phyloP scores from a whole-genome alignment of 2,888 invertebrate genomes.

The Mythimna vitellina region DNA sequence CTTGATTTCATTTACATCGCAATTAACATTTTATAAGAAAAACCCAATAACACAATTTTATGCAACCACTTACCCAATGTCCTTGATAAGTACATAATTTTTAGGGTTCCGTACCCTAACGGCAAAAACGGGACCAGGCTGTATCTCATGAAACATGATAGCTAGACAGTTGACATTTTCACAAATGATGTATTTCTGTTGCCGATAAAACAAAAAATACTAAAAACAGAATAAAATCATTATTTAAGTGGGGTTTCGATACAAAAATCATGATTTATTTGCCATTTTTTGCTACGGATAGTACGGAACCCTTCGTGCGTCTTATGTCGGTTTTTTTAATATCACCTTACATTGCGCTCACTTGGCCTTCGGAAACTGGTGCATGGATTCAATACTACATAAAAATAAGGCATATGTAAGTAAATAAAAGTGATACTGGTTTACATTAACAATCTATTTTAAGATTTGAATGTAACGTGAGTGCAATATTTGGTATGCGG shows the following conservation, averaged over 20 bases:
- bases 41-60: background rate
- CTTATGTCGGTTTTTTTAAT: too few relatives aligned
- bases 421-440: conserved; percentile 24
- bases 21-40: conserved; percentile 1
- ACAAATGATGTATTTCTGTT: too few relatives aligned
- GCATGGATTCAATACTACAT: conserved; percentile 4
- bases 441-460: conserved; percentile 18
- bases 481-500: conserved; percentile 28
- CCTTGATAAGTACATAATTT: conserved; percentile 29
- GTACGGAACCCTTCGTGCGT: too few relatives aligned
- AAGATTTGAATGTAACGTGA: conserved; percentile 11
- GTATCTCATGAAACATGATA: too few relatives aligned
- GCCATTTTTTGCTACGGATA: too few relatives aligned
- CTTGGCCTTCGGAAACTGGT: conserved; percentile 39
- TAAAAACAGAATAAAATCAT: background rate
- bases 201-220: too few relatives aligned
- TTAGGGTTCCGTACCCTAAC: too few relatives aligned
- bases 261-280: too few relatives aligned
- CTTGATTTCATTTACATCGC: background rate
- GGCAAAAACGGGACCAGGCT: too few relatives aligned
- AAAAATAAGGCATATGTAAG: conserved; percentile 12
- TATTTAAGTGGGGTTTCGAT: background rate
- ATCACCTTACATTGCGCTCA: conserved; percentile 26
- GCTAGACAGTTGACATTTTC: too few relatives aligned
- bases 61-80: conserved; percentile 6